phyloP scores from a whole-genome alignment of 1,140 invertebrate genomes.

The Limonius californicus region DNA sequence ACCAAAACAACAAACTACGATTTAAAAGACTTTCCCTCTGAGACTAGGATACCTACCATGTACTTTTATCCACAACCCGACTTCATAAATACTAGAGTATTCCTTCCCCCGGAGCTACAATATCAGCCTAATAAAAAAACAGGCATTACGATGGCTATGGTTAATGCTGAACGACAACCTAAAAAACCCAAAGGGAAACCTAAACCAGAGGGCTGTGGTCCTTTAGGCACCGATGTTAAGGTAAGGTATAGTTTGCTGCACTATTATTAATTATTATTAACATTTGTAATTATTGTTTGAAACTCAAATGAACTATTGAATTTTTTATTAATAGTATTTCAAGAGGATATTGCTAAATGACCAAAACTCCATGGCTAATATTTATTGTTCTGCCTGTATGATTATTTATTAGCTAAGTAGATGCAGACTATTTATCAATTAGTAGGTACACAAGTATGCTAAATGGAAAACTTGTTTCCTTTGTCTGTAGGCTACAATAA shows the following conservation, averaged over 20 bases:
- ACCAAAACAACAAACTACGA: slow-evolving; percentile 84
- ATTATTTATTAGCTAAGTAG: too few species aligned
- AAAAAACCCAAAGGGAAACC: slow-evolving; percentile 51
- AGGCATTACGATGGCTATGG: slow-evolving; percentile 47
- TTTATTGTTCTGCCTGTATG: too few species aligned
- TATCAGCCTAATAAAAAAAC: slow-evolving; percentile 52
- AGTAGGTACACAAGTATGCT: too few species aligned
- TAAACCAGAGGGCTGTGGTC: slow-evolving; percentile 55
- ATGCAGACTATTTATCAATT: too few species aligned
- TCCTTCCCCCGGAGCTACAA: slow-evolving; percentile 65
- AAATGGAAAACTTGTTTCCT: too few species aligned
- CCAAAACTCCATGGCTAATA: too few species aligned
- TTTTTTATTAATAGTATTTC: not conserved
- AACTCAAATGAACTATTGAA: not conserved
- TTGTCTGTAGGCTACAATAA: too few species aligned
- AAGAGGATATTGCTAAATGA: not conserved
- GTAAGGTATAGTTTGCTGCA: slow-evolving; percentile 42
- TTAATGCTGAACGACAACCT: slow-evolving; percentile 44
- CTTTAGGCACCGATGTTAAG: slow-evolving; percentile 59
- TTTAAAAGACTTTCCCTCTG: slow-evolving; percentile 81
- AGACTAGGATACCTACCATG: slow-evolving; percentile 81
- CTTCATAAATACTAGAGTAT: slow-evolving; percentile 66
- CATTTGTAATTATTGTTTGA: not conserved
- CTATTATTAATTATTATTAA: not conserved
- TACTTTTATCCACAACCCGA: slow-evolving; percentile 75